Conservation (phyloP, 2,888 invertebrate species). For the Drosophila picticornis region DNA sequence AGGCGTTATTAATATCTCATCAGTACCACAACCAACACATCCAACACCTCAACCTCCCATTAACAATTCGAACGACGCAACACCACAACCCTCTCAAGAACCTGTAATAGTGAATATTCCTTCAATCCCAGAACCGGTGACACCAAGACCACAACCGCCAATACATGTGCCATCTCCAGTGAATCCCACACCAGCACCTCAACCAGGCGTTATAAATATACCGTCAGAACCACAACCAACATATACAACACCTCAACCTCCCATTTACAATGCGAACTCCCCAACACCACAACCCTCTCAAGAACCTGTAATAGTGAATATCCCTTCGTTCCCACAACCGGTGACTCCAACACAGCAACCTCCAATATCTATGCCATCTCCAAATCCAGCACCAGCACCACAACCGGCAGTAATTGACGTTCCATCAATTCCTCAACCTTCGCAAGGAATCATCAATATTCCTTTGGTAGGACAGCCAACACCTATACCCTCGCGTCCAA, state of each 20-base stretch:
- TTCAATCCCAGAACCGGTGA: slow-evolving; percentile 21
- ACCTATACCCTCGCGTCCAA: slow-evolving; percentile 28
- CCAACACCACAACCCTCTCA: slow-evolving; percentile 15
- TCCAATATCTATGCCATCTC: slow-evolving; percentile 22
- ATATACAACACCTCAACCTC: slow-evolving; percentile 36
- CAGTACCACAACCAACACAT: slow-evolving; percentile 62
- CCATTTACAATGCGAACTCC: slow-evolving; percentile 51
- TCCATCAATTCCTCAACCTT: slow-evolving; percentile 28
- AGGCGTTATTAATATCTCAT: slow-evolving; percentile 38
- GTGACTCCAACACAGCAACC: slow-evolving; percentile 20
- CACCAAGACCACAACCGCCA: slow-evolving; percentile 25
- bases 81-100: slow-evolving; percentile 3
- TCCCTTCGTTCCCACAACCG: slow-evolving; percentile 31
- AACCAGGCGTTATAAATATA: slow-evolving; percentile 39
- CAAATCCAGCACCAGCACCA: slow-evolving; percentile 5
- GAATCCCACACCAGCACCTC: slow-evolving; percentile 11
- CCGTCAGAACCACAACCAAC: slow-evolving; percentile 57
- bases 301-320: slow-evolving; percentile 39
- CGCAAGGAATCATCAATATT: slow-evolving; percentile 48
- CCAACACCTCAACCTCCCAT: slow-evolving; percentile 7
- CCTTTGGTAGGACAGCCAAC: slow-evolving; percentile 39
- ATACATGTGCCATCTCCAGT: slow-evolving; percentile 16
- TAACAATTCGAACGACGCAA: slow-evolving; percentile 53
- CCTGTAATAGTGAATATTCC: slow-evolving; percentile 45
- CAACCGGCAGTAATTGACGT: slow-evolving; percentile 23